Conservation (phyloP, 2,888 invertebrate species). For the Cactoblastis cactorum region DNA sequence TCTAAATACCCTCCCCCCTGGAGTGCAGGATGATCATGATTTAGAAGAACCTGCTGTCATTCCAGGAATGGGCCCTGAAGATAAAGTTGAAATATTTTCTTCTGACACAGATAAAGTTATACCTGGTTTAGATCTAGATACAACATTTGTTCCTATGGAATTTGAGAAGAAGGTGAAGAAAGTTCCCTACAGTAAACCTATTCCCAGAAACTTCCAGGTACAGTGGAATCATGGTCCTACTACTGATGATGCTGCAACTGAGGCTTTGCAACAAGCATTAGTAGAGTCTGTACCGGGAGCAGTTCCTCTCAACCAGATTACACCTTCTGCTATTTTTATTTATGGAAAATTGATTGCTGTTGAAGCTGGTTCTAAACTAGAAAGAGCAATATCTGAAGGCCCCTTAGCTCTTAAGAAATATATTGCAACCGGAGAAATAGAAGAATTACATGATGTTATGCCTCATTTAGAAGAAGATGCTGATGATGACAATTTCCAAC, state of each 20-base stretch:
- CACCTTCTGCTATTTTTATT: conserved; percentile 88
- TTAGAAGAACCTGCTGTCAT: conserved; percentile 89
- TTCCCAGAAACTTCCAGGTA: conserved; percentile 97
- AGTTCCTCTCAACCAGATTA: conserved; percentile 86
- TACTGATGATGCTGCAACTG: conserved; percentile 72
- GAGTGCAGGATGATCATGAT: conserved; percentile 78
- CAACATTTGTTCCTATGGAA: conserved; percentile 81
- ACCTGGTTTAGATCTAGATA: conserved; percentile 92
- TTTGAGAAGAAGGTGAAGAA: conserved; percentile 88
- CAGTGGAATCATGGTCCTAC: conserved; percentile 93
- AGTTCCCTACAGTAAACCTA: conserved; percentile 97
- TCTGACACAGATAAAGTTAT: conserved; percentile 82
- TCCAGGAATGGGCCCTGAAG: conserved; percentile 99
- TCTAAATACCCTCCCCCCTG: conserved; percentile 93
- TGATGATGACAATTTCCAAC: conserved; percentile 65
- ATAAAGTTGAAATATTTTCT: conserved; percentile 88
- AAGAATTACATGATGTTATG: conserved; percentile 88
- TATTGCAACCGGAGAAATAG: conserved; percentile 89
- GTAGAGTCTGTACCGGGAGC: conserved; percentile 88
- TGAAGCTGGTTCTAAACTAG: conserved; percentile 86
- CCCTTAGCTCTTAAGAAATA: conserved; percentile 87
- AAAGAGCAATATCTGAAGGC: conserved; percentile 87
- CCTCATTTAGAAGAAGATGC: conserved; percentile 83
- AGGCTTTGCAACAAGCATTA: conserved; percentile 85
- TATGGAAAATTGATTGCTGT: conserved; percentile 91